phyloP scores from a whole-genome alignment of 2,113 vertebrate species.

The Hippocampus zosterae region DNA sequence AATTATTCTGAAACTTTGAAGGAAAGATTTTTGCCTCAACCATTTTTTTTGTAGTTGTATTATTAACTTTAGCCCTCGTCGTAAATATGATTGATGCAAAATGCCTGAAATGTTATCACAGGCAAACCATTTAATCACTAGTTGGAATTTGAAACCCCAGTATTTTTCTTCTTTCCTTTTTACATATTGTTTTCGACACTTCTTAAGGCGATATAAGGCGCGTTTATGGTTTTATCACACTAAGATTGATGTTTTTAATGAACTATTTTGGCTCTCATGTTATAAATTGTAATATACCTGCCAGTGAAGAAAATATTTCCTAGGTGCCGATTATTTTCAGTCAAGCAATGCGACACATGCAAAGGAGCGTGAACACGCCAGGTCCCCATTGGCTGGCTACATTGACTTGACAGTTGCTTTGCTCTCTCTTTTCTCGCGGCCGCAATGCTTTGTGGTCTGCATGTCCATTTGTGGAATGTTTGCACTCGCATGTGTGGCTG shows the following conservation, averaged over 20 bases:
- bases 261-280: background rate
- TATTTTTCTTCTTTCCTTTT: background rate
- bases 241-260: background rate
- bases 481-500: conserved; percentile 31
- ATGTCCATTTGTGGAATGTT: conserved; percentile 25
- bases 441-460: conserved; percentile 25
- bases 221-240: background rate
- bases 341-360: conserved; percentile 16
- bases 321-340: background rate
- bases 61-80: too few relatives aligned
- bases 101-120: too few relatives aligned
- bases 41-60: too few relatives aligned
- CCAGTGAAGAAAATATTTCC: background rate
- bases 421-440: conserved; percentile 34
- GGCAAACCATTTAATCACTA: too few relatives aligned
- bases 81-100: too few relatives aligned
- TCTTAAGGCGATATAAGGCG: background rate
- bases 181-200: background rate
- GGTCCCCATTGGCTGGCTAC: conserved; percentile 12
- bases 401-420: conserved; percentile 30
- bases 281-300: background rate
- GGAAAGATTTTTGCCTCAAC: too few relatives aligned
- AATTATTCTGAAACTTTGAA: too few relatives aligned
- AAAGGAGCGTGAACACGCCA: conserved; percentile 25
- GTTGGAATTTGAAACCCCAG: background rate